phyloP scores from a whole-genome alignment of 2,797 vertebrate genomes.

The Chanos chanos region DNA sequence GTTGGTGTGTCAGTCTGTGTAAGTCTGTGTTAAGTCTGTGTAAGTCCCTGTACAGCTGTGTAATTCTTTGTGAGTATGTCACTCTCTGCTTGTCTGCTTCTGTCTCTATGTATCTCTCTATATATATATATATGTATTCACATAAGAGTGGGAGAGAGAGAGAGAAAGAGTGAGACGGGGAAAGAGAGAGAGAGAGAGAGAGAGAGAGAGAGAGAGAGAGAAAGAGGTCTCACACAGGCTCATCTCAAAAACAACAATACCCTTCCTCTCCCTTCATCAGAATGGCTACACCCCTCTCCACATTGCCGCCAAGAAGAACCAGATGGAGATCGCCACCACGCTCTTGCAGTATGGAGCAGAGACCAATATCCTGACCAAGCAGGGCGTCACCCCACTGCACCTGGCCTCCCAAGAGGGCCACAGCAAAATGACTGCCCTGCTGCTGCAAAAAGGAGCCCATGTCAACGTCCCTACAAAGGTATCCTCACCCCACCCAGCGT shows the following conservation, averaged over 20 bases:
- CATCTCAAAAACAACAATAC: no score
- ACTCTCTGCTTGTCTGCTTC: no score
- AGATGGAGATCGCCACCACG: constrained; percentile 92
- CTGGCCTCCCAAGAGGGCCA: constrained; percentile 94
- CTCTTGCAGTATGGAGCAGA: constrained; percentile 86
- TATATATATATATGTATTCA: no score
- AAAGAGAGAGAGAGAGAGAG: no score
- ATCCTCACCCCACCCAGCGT: no score
- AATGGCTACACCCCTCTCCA: constrained; percentile 98
- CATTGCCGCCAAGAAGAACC: constrained; percentile 97
- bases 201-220: no score
- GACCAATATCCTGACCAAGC: constrained; percentile 90
- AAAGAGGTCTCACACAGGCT: no score
- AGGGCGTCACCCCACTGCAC: constrained; percentile 91
- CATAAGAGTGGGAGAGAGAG: no score
- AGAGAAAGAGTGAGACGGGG: no score
- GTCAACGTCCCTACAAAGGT: constrained; percentile 90
- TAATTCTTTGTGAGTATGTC: no score
- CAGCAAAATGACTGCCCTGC: constrained; percentile 81
- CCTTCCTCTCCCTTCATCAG: constrained; percentile 54
- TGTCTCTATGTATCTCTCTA: no score
- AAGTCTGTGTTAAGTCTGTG: not conserved
- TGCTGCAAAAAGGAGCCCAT: constrained; percentile 83
- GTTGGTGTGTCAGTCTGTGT: not conserved
- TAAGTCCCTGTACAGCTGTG: no score